Evolutionary conservation across 2,888 invertebrate species (phyloP).

Genomic region (Fragum sueziense): DNA sequence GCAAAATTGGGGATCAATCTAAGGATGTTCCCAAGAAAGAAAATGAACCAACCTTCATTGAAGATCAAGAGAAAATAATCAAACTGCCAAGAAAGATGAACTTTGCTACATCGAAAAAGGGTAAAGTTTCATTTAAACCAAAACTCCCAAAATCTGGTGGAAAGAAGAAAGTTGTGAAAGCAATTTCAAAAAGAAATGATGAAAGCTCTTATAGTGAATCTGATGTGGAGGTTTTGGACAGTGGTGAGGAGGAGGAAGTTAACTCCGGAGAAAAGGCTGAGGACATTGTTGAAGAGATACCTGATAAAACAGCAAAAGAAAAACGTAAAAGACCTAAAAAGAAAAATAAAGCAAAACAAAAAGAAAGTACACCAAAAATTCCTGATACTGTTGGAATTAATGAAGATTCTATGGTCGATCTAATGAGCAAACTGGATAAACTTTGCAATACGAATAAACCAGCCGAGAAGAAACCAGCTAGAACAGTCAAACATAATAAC

Average conservation of each 20-base stretch:
- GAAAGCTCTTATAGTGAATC: not conserved
- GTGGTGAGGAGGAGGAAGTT: not conserved
- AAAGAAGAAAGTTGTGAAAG: not conserved
- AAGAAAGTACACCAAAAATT: not conserved
- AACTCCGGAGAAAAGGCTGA: not conserved
- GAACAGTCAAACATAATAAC: too few species aligned
- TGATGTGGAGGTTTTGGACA: not conserved
- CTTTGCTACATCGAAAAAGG: not conserved
- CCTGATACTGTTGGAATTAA: not conserved
- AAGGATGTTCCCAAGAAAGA: not conserved
- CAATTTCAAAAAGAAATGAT: not conserved
- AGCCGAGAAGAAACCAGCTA: not conserved
- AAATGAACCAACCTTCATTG: not conserved
- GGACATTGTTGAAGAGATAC: not conserved
- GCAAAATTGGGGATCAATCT: not conserved
- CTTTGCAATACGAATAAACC: not conserved
- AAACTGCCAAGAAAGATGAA: slow-evolving; percentile 6
- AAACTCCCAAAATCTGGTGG: not conserved
- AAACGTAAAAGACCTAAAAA: not conserved
- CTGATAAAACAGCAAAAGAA: not conserved
- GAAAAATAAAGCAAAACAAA: not conserved
- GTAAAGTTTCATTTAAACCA: slow-evolving; percentile 9
- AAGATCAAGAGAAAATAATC: not conserved
- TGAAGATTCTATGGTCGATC: not conserved
- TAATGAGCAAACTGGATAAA: not conserved